Conservation (phyloP, 64 coral and sea anemone genomes). For the Actinia equina region DNA sequence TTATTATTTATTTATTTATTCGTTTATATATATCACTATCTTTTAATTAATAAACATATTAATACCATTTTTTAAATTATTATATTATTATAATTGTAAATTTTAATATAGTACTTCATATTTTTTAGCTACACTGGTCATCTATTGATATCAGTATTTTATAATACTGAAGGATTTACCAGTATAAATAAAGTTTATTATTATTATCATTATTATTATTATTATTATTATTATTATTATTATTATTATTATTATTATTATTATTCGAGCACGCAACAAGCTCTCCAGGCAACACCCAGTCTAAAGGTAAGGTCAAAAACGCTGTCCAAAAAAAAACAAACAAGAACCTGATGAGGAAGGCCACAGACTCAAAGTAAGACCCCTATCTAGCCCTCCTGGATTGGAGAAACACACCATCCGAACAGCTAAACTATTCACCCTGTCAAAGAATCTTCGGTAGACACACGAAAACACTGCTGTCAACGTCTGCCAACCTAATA, state of each 20-base stretch:
- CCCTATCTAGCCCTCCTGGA: conserved; percentile 21
- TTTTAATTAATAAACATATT: no score
- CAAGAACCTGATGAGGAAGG: neutral
- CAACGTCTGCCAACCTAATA: no score
- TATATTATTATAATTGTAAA: no score
- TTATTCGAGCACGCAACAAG: conserved; percentile 20
- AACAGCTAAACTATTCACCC: conserved; percentile 13
- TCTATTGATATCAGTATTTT: no score
- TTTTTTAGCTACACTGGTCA: no score
- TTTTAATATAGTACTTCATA: no score
- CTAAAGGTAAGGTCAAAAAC: conserved; percentile 28
- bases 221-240: neutral
- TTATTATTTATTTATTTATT: no score
- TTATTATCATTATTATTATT: neutral
- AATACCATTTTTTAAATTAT: no score
- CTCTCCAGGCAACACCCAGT: conserved; percentile 15
- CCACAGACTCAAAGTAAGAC: neutral
- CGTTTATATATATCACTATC: no score
- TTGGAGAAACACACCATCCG: conserved; percentile 30
- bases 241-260: no score
- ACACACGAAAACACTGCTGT: conserved; percentile 18
- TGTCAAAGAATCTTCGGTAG: conserved; percentile 9
- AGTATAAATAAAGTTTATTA: no score
- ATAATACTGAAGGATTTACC: no score
- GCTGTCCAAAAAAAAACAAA: neutral